These are phyloP conservation scores for Dolichallabes microphthalmus DNA, from an alignment of 2,113 vertebrate species.

Conservation along the genomic window DNA sequence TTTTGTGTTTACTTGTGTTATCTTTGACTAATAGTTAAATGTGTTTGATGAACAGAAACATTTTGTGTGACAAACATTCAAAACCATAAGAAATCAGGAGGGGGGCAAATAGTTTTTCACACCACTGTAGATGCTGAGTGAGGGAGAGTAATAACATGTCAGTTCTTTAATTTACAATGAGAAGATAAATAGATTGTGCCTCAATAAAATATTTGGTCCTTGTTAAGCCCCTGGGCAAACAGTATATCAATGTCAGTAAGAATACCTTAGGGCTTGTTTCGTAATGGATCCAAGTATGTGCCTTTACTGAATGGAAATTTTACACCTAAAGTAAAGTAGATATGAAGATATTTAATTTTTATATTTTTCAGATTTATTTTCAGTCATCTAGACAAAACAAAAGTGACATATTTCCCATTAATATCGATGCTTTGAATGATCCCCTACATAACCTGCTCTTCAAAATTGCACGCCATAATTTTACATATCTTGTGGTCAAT, in stretches of 20 bases:
- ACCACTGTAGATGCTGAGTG: too few species aligned
- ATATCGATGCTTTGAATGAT: too few species aligned
- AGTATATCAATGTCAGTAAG: conserved; percentile 23
- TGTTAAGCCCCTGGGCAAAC: background rate
- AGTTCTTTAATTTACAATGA: background rate
- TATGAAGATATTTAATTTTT: background rate
- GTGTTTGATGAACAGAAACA: too few species aligned
- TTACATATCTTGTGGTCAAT: background rate
- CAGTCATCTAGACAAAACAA: background rate
- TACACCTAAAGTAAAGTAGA: background rate
- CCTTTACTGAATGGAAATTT: background rate
- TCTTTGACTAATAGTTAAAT: too few species aligned
- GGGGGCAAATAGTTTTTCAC: too few species aligned
- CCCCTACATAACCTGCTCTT: background rate
- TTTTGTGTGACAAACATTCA: too few species aligned
- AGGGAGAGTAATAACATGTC: background rate
- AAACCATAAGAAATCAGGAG: too few species aligned
- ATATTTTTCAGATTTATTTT: background rate
- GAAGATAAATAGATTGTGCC: background rate
- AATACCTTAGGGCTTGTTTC: conserved; percentile 1
- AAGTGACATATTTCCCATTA: background rate
- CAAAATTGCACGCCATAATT: background rate
- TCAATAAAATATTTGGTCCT: background rate
- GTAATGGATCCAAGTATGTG: background rate
- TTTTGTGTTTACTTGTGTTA: too few species aligned